Evolutionary conservation across 2,797 vertebrate species (phyloP).

Genomic region (Sciurus vulgaris): DNA sequence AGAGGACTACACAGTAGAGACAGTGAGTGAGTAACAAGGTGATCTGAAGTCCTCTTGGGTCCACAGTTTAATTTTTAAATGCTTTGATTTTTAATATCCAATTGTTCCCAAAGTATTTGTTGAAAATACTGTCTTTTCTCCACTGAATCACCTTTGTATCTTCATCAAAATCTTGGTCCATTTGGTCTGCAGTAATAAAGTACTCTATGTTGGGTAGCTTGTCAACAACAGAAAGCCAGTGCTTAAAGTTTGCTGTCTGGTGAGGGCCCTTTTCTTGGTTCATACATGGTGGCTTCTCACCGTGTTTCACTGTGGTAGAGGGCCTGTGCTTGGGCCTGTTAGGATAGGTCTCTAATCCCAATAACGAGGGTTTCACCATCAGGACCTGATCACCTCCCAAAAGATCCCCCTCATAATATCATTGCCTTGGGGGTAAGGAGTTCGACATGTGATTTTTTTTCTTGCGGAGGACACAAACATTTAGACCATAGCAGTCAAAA

Average conservation of each 20-base stretch:
- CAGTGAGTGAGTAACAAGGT: background rate
- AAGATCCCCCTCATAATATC: background rate
- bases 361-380: background rate
- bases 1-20: background rate
- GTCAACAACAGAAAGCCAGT: background rate
- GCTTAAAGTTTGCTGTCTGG: background rate
- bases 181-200: too few relatives aligned
- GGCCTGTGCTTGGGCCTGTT: background rate
- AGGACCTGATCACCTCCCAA: too few relatives aligned
- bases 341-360: background rate
- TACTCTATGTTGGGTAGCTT: background rate
- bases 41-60: background rate
- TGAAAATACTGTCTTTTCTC: background rate
- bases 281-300: background rate
- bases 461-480: background rate
- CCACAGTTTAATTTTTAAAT: background rate
- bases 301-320: background rate
- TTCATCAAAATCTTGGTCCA: background rate
- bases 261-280: background rate
- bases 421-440: background rate
- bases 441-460: background rate
- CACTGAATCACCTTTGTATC: background rate
- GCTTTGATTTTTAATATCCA: background rate
- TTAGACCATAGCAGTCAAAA: background rate
- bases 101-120: background rate